Evolutionary conservation across 2,888 invertebrate genomes (phyloP), one percentile per base, ranked within the genome.

Genomic region (Lasiommata megera): DNA sequence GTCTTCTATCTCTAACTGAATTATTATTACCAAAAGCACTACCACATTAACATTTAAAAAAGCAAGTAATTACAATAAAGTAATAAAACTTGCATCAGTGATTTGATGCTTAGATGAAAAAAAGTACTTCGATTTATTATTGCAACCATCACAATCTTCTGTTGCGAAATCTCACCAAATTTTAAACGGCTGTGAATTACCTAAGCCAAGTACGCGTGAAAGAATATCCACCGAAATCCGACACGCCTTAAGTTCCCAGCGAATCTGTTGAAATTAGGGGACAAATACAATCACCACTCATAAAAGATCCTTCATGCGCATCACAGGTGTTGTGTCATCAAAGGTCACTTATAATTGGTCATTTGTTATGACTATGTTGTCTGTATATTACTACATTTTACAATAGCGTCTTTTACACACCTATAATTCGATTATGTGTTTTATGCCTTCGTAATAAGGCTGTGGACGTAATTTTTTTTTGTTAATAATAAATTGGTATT

Each of bases 331-430:
- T 57, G 50, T 57, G 59, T 51, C 63, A 64, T 54, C 53, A 66
- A 66, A 70, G 69, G 68, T 67, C 68, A 61, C 44, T 47, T 58
- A 28, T 67, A 67, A 68, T 66, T 67, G 64, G 66, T 47, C 51
- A 40, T 52, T 47, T 47, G 54, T 36, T 53, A 36, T 43, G 36
- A 43, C 41, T 29, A 29, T 38, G 38, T 46, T 51, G 36, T 12
- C 38, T 28, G 31, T 52, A 52, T 34, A 43, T 52, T 41, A 34
- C 52, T 34, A 38, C 12, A 40, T 51, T n/a, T n/a, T 38, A 38
- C 38, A 38, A 38, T 29, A 6, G 16, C 31, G 5, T 16, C 37
- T 50, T 48, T 11, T 28, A 17, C 41, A n/a, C 12, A 7, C 7
- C 14, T 16, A 53, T 47, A 34, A 41, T 34, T 12, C 29, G 14